A percentile compares a stretch with the other conserved stretches of the same genome.
Conservation (phyloP, 2,888 invertebrate species). For the Mellilla xanthometata region DNA sequence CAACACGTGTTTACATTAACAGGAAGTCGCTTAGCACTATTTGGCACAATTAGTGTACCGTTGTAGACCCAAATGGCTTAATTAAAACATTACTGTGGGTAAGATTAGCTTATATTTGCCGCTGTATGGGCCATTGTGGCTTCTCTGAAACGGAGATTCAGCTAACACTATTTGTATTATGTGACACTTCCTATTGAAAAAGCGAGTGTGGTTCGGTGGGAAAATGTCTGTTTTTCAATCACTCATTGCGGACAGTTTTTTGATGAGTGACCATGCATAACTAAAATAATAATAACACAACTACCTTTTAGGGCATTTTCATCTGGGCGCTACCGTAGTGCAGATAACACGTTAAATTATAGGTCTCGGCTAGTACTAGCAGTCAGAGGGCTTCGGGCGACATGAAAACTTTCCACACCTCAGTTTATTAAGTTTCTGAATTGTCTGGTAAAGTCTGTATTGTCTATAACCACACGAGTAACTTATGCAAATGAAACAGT, state of each 20-base stretch:
- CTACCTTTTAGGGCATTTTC: no score
- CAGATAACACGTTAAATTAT: no score
- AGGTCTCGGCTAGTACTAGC: no score
- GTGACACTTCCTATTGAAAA: no score
- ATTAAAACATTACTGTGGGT: slow-evolving; percentile 35
- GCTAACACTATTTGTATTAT: not conserved
- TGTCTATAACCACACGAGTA: slow-evolving; percentile 11
- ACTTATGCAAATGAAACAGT: slow-evolving; percentile 9
- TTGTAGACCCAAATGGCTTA: slow-evolving; percentile 26
- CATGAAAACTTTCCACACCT: not conserved
- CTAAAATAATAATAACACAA: no score
- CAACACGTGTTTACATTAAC: slow-evolving; percentile 17
- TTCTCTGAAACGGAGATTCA: slow-evolving; percentile 12
- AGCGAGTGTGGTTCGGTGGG: no score
- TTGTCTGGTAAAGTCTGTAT: not conserved
- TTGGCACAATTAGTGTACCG: slow-evolving; percentile 27
- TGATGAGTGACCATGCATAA: no score
- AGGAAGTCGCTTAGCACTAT: slow-evolving; percentile 37
- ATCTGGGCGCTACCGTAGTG: no score
- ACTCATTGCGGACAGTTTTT: no score
- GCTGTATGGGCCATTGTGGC: slow-evolving; percentile 22
- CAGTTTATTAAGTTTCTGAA: not conserved
- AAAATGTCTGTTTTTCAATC: no score
- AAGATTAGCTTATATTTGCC: slow-evolving; percentile 36
- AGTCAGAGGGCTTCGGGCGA: no score